These are phyloP conservation scores for Drosophila ambigua DNA, from an alignment of 1,140 invertebrate species.

Conservation along the genomic window DNA sequence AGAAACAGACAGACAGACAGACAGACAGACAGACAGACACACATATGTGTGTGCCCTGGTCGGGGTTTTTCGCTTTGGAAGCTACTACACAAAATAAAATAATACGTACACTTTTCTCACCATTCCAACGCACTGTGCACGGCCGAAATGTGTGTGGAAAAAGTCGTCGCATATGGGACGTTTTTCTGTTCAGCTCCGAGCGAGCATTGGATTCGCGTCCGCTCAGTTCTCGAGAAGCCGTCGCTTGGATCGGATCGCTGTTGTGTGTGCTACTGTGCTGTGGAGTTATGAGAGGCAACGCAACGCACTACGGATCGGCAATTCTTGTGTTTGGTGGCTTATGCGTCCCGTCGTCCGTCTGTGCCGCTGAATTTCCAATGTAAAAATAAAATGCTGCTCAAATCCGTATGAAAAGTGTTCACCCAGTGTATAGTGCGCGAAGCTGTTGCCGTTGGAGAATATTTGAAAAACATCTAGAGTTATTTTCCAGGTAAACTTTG, in stretches of 20 bases:
- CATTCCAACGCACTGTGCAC: slow-evolving; percentile 65
- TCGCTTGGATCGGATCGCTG: slow-evolving; percentile 66
- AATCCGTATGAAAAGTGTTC: slow-evolving; percentile 24
- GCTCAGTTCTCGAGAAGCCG: slow-evolving; percentile 75
- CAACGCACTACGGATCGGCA: slow-evolving; percentile 41
- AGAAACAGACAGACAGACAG: neutral
- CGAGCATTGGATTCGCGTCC: slow-evolving; percentile 60
- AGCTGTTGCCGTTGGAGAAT: slow-evolving; percentile 25
- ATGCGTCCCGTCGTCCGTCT: neutral
- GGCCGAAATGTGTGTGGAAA: slow-evolving; percentile 54
- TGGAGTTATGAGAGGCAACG: slow-evolving; percentile 23
- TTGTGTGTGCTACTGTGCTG: slow-evolving; percentile 10
- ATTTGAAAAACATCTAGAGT: neutral
- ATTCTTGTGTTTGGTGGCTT: slow-evolving; percentile 22
- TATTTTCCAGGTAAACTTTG: slow-evolving; percentile 30
- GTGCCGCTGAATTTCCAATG: slow-evolving; percentile 49
- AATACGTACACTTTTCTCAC: slow-evolving; percentile 44
- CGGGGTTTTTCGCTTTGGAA: slow-evolving; percentile 27
- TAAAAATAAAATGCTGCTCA: slow-evolving; percentile 59
- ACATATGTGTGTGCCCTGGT: slow-evolving; percentile 1
- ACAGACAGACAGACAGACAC: neutral
- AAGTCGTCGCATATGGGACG: slow-evolving; percentile 55
- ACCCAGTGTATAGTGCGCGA: slow-evolving; percentile 20
- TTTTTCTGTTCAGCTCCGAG: slow-evolving; percentile 48
- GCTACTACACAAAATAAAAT: no score